A percentile compares a stretch with the other conserved stretches of the same genome.
Conservation (phyloP, 64 coral and sea anemone species). For the Montipora cactus region DNA sequence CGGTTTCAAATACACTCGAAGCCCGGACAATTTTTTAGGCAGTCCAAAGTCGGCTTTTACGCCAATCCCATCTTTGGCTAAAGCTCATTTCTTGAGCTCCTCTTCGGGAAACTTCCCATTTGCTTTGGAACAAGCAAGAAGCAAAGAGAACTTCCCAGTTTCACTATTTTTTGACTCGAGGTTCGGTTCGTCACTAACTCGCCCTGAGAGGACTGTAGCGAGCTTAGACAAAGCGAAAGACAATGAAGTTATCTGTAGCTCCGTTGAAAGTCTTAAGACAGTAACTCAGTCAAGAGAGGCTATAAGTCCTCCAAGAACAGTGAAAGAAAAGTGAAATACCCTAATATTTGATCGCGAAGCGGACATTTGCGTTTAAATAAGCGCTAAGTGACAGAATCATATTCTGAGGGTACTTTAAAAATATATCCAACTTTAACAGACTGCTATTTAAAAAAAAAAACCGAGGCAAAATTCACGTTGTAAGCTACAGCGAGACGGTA, state of each 20-base stretch:
- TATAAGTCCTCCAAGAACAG: neutral
- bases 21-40: constrained; percentile 36
- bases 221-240: constrained; percentile 27
- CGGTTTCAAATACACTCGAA: constrained; percentile 45
- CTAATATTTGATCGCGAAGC: neutral
- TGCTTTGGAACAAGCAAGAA: constrained; percentile 44
- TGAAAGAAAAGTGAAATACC: constrained; percentile 18
- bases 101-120: constrained; percentile 39
- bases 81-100: constrained; percentile 51
- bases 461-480: neutral
- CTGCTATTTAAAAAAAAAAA: neutral
- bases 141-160: constrained; percentile 65
- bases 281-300: neutral
- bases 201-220: neutral
- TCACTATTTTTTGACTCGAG: constrained; percentile 63
- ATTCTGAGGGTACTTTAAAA: neutral
- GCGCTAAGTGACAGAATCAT: constrained; percentile 7
- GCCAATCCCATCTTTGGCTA: constrained; percentile 52
- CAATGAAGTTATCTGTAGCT: neutral
- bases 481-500: neutral
- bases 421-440: neutral
- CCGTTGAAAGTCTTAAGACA: neutral
- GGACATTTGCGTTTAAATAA: constrained; percentile 10
- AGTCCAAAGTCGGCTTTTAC: constrained; percentile 72
- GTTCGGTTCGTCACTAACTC: neutral